Conservation (phyloP, 2,888 invertebrate species). For the Amblyjoppa proteus region DNA sequence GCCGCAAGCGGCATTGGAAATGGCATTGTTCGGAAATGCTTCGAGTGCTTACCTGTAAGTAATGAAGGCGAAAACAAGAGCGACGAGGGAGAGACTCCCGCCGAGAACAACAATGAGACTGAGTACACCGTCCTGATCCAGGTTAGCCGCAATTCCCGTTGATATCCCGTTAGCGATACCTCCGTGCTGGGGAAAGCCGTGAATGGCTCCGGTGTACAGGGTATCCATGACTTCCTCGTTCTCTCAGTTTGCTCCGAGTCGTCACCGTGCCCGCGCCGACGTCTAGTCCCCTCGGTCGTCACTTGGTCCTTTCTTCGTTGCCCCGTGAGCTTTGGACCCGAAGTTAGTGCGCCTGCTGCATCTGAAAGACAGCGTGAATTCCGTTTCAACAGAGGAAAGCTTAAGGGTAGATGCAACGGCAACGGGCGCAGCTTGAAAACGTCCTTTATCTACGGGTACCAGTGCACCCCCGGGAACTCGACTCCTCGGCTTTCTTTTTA, state of each 20-base stretch:
- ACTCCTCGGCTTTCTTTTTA: slow-evolving; percentile 26
- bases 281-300: slow-evolving; percentile 25
- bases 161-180: slow-evolving; percentile 80
- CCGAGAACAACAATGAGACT: slow-evolving; percentile 89
- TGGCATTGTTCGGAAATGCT: slow-evolving; percentile 38
- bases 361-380: slow-evolving; percentile 67
- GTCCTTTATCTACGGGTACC: slow-evolving; percentile 47
- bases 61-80: slow-evolving; percentile 89
- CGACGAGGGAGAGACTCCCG: slow-evolving; percentile 89
- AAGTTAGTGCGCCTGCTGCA: slow-evolving; percentile 57
- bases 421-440: slow-evolving; percentile 36
- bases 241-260: not conserved
- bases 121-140: slow-evolving; percentile 87
- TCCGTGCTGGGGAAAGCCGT: slow-evolving; percentile 79
- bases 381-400: slow-evolving; percentile 21
- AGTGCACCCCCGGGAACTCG: slow-evolving; percentile 13
- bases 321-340: slow-evolving; percentile 21
- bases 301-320: slow-evolving; percentile 19
- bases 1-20: too few relatives aligned
- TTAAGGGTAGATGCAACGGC: not conserved
- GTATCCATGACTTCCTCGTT: slow-evolving; percentile 78
- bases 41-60: slow-evolving; percentile 88
- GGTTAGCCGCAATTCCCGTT: slow-evolving; percentile 79
- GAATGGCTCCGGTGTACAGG: slow-evolving; percentile 81
- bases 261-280: not conserved